A percentile compares a stretch with the other conserved stretches of the same genome.
Conservation (phyloP, 2,888 invertebrate genomes). For the Dasysyrphus albostriatus region DNA sequence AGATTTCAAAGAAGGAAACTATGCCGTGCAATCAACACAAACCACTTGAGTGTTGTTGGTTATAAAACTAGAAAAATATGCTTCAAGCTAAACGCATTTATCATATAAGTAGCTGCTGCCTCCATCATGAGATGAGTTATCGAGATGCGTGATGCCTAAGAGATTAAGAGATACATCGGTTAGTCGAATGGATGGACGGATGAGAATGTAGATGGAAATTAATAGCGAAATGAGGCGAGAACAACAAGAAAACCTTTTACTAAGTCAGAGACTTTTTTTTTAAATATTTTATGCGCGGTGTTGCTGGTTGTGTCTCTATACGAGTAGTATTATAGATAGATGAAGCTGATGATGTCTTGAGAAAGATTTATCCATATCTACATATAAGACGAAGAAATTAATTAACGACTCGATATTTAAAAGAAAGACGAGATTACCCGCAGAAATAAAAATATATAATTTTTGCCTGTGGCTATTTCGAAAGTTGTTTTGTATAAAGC, state of each 20-base stretch:
- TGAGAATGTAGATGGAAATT: conserved; percentile 2
- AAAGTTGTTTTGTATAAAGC: not conserved
- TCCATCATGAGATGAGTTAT: conserved; percentile 31
- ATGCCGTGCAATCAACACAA: conserved; percentile 17
- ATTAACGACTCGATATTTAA: conserved; percentile 10
- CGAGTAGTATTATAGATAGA: not conserved
- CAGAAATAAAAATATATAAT: not conserved
- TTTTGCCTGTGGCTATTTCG: conserved; percentile 10
- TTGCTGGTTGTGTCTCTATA: not conserved
- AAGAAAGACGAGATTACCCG: not conserved
- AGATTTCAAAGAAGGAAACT: conserved; percentile 30
- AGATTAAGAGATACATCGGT: conserved; percentile 34
- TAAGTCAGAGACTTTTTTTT: not conserved
- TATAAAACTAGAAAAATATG: conserved; percentile 60
- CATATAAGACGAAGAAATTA: conserved; percentile 18
- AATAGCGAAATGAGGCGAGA: conserved; percentile 31
- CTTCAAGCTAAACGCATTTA: conserved; percentile 41
- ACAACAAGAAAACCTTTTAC: conserved; percentile 4
- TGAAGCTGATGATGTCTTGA: conserved; percentile 8
- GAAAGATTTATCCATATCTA: conserved; percentile 9
- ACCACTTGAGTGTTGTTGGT: conserved; percentile 5
- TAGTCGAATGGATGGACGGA: not conserved
- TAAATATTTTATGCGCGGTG: not conserved
- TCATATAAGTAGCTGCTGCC: conserved; percentile 42
- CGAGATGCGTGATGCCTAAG: conserved; percentile 38